phyloP scores from a whole-genome alignment of 2,113 vertebrate genomes.

The Tympanuchus pallidicinctus region DNA sequence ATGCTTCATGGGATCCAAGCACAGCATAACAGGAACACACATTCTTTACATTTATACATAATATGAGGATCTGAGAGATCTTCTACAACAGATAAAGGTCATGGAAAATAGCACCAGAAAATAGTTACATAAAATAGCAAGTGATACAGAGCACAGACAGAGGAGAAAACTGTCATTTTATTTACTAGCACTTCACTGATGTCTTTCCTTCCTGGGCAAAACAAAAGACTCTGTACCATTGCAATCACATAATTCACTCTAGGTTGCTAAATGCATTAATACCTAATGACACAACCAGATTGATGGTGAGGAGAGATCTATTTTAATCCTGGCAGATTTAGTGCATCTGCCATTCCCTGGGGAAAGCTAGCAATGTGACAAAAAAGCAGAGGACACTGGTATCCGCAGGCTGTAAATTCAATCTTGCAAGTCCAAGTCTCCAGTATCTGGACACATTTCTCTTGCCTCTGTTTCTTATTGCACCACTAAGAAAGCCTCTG shows the following conservation, averaged over 20 bases:
- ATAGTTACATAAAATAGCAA: not conserved
- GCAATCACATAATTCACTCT: not conserved
- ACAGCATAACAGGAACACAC: not conserved
- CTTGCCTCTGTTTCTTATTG: not conserved
- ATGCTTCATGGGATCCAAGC: not conserved
- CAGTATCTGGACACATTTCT: not conserved
- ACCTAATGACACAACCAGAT: not conserved
- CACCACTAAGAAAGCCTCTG: not conserved
- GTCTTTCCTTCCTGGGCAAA: not conserved
- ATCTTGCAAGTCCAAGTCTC: not conserved
- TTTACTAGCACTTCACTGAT: not conserved
- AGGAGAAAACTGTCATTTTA: not conserved
- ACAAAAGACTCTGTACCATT: not conserved
- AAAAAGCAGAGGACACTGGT: not conserved
- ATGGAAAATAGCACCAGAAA: slow-evolving; percentile 6
- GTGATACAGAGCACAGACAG: not conserved
- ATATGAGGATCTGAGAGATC: not conserved
- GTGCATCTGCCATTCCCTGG: not conserved
- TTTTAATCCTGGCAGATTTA: not conserved
- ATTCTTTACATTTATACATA: not conserved
- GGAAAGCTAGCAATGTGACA: not conserved
- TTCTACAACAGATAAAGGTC: not conserved
- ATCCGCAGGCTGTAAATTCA: not conserved
- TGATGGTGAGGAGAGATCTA: not conserved
- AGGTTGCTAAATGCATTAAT: not conserved